Conservation (phyloP, 2,797 vertebrate species). For the Lates japonicus region DNA sequence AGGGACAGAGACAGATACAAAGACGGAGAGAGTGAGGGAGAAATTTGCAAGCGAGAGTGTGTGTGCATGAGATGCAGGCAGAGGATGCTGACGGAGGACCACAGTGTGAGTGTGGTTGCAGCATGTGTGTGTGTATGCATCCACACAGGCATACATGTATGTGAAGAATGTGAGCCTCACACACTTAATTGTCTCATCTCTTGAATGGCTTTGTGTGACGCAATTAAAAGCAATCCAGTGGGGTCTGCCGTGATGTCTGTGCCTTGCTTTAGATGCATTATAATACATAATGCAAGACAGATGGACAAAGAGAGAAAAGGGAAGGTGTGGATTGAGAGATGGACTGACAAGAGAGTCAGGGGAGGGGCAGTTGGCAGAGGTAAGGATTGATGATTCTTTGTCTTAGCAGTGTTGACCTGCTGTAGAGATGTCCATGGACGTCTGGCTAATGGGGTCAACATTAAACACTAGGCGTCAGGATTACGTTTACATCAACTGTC, state of each 20-base stretch:
- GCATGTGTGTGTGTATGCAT: constrained; percentile 1
- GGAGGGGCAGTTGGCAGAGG: not conserved
- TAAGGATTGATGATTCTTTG: constrained; percentile 59
- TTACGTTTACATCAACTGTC: constrained; percentile 62
- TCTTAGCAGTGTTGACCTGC: constrained; percentile 63
- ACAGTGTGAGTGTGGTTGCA: not conserved
- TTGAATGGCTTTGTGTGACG: constrained; percentile 39
- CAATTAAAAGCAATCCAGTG: constrained; percentile 49
- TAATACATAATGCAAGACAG: constrained; percentile 58
- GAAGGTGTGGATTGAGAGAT: constrained; percentile 18
- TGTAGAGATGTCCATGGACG: constrained; percentile 53
- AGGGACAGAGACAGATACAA: constrained; percentile 53
- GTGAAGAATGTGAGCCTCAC: constrained; percentile 37
- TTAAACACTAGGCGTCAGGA: constrained; percentile 43
- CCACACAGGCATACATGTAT: not conserved
- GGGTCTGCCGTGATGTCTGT: constrained; percentile 31
- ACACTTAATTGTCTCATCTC: constrained; percentile 18
- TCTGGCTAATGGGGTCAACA: constrained; percentile 71
- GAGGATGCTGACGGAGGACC: constrained; percentile 44
- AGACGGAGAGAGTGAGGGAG: constrained; percentile 58
- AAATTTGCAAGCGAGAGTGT: constrained; percentile 64
- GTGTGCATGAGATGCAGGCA: constrained; percentile 34
- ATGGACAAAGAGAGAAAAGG: constrained; percentile 35
- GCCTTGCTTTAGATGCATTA: constrained; percentile 58
- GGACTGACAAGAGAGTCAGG: constrained; percentile 8